These are phyloP conservation scores for Siniperca chuatsi DNA, from an alignment of 2,113 vertebrate species.

Conservation along the genomic window DNA sequence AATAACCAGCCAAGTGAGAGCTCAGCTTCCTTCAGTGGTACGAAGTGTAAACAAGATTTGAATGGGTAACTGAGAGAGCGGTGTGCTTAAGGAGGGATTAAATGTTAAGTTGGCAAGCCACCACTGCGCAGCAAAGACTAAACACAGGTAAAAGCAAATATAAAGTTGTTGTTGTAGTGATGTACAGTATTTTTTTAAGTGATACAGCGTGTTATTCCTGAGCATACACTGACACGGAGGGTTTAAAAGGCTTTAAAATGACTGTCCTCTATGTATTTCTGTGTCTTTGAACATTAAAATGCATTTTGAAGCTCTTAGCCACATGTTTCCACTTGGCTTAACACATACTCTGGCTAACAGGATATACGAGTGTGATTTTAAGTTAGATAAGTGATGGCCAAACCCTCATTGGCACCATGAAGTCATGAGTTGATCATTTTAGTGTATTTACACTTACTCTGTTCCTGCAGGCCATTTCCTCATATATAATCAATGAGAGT, in stretches of 20 bases:
- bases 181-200: background rate
- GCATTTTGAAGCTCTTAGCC: background rate
- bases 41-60: conserved; percentile 46
- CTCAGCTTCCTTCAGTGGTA: conserved; percentile 27
- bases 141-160: background rate
- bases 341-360: conserved; percentile 23
- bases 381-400: background rate
- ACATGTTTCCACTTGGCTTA: background rate
- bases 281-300: background rate
- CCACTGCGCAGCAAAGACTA: background rate
- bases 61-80: conserved; percentile 40
- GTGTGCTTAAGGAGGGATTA: conserved; percentile 47
- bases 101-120: conserved; percentile 6
- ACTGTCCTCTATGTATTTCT: background rate
- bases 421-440: conserved; percentile 6
- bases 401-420: background rate
- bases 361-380: background rate
- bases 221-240: background rate
- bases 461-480: conserved; percentile 11
- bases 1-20: conserved; percentile 24
- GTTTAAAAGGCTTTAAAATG: background rate
- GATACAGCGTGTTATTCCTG: background rate
- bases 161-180: conserved; percentile 3
- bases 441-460: conserved; percentile 20
- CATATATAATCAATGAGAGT: background rate